A percentile compares a stretch with the other conserved stretches of the same genome.
phyloP scores from a whole-genome alignment of 2,888 invertebrate genomes.

The Phalangium opilio region DNA sequence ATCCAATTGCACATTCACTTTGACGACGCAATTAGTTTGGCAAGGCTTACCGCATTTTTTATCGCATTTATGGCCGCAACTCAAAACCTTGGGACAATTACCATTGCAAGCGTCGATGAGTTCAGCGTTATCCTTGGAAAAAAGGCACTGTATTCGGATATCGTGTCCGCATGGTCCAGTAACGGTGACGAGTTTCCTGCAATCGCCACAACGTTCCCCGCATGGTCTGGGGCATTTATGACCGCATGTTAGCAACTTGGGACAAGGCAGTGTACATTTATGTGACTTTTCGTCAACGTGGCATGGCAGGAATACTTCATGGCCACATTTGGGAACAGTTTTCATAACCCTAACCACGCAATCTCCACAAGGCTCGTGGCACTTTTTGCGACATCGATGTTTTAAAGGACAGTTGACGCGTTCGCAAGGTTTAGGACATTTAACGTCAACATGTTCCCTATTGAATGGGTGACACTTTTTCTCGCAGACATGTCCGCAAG shows the following conservation, averaged over 20 bases:
- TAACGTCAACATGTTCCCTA: conserved; percentile 4
- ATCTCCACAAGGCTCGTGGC: conserved; percentile 9
- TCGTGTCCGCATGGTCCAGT: conserved; percentile 8
- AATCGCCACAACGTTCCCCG: conserved; percentile 30
- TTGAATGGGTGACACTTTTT: conserved; percentile 20
- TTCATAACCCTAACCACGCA: conserved; percentile 7
- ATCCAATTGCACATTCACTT: too few relatives aligned
- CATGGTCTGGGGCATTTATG: conserved; percentile 30
- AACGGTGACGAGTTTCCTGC: too few relatives aligned
- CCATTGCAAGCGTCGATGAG: too few relatives aligned
- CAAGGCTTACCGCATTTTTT: too few relatives aligned
- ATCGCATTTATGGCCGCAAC: too few relatives aligned
- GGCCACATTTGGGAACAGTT: conserved; percentile 14
- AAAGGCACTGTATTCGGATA: conserved; percentile 7
- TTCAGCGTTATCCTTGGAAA: too few relatives aligned
- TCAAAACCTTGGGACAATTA: too few relatives aligned
- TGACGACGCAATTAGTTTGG: too few relatives aligned
- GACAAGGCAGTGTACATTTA: conserved; percentile 25
- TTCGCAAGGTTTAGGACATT: conserved; percentile 10
- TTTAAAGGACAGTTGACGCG: conserved; percentile 2
- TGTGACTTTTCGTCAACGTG: neutral
- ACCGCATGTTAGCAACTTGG: conserved; percentile 25
- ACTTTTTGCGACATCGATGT: conserved; percentile 11
- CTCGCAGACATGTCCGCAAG: conserved; percentile 31
- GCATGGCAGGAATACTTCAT: conserved; percentile 14